Evolutionary conservation across 2,888 invertebrate species (phyloP).

Genomic region (Buathra laborator): DNA sequence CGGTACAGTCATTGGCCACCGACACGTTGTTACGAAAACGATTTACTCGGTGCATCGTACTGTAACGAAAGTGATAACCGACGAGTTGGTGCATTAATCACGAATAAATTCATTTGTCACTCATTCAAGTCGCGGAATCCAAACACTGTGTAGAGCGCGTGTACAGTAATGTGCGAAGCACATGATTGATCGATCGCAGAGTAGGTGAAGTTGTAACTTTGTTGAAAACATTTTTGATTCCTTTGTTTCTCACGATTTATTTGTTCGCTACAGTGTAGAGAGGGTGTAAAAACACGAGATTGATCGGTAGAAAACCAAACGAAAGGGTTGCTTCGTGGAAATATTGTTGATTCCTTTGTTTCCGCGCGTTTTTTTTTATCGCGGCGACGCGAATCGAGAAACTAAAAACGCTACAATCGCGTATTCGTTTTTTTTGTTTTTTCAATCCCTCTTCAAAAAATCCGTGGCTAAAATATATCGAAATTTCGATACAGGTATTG

Average conservation of each 20-base stretch:
- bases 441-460: no score
- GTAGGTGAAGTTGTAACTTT: not conserved
- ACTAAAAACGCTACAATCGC: no score
- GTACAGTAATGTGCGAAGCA: not conserved
- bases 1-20: not conserved
- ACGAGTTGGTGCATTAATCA: conserved; percentile 5
- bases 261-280: not conserved
- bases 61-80: not conserved
- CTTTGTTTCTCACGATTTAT: not conserved
- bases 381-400: no score
- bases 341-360: no score
- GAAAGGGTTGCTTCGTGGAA: no score
- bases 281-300: not conserved
- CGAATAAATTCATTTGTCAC: conserved; percentile 43
- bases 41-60: not conserved
- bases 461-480: no score
- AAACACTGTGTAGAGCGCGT: conserved; percentile 1
- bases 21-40: not conserved
- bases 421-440: no score
- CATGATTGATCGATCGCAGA: not conserved
- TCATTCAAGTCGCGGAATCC: not conserved
- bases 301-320: no score
- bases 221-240: not conserved
- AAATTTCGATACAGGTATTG: no score
- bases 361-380: no score